phyloP scores from a whole-genome alignment of 2,113 vertebrate species.

The Nothoprocta pentlandii region DNA sequence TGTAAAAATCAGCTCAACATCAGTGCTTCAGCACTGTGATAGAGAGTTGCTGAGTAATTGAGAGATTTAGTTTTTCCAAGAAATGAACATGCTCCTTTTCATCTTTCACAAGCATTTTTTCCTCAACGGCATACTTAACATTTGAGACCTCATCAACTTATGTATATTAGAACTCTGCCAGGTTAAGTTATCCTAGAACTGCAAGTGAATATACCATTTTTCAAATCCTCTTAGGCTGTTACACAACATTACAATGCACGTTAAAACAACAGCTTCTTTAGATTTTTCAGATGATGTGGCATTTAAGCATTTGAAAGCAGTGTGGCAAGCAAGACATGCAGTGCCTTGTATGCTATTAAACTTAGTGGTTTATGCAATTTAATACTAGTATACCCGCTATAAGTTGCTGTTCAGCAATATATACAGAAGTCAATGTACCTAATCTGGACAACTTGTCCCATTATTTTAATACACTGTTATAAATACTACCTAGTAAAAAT shows the following conservation, averaged over 20 bases:
- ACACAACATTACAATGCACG: slow-evolving; percentile 34
- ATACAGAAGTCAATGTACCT: neutral
- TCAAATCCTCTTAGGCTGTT: slow-evolving; percentile 55
- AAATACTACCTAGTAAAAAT: neutral
- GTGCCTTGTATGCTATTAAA: neutral
- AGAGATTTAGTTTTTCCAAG: neutral
- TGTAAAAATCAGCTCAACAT: neutral
- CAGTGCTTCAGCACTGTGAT: neutral
- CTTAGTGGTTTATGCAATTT: neutral
- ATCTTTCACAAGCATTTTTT: neutral
- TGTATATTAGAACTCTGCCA: neutral
- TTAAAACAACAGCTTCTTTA: slow-evolving; percentile 18
- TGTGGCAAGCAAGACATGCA: neutral
- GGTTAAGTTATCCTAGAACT: neutral
- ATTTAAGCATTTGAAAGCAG: neutral
- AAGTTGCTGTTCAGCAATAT: neutral
- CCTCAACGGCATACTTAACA: slow-evolving; percentile 17
- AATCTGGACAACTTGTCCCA: neutral
- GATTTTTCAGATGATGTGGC: neutral
- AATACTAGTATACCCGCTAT: neutral
- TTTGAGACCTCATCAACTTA: slow-evolving; percentile 1
- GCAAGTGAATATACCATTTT: neutral
- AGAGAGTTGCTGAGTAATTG: neutral
- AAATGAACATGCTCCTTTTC: neutral
- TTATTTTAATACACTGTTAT: neutral